Base-by-base conservation (phyloP, 2,797 vertebrate species). In the Paedocypris micromegethes region DNA sequence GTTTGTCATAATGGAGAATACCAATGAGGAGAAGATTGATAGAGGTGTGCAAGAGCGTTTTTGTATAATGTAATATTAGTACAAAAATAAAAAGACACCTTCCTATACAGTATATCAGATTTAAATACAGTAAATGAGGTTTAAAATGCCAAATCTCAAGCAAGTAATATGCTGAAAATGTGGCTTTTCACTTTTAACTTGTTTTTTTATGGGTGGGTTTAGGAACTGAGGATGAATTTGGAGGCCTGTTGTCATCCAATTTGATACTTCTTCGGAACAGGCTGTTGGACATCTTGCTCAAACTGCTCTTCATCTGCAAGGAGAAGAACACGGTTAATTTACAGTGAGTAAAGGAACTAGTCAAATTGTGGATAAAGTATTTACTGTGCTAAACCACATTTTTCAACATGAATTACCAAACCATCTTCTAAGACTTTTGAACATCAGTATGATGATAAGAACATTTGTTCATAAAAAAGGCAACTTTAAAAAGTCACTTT, bases 1-100 rank as follows among this genome's bases (percentile, higher is more conserved):
- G 86, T 98, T 98, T 87, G 94, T 98, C 6, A 85, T 95, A 69
- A 98, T 98, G 95, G 97, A 98, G 83, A 88, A 95, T 80, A 95
- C 90, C 65, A 91, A 92, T 2, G 95, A 98, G 82, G 97, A 98
- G 83, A 98, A 96, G 78, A 85, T 92, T 2, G 95, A 98, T 41
- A 88, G 88, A 82, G 93, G 95, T 96, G 82, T 87, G 83, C 55
- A 23, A 1, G 23, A 23, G 23, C 23, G 23, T 23, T 23, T 23
- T 23, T 23, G 23, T 23, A 23, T 23, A 23, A 23, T 23, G 23
- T 23, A 23, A 23, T 23, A 23, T 23, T 23, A 23, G 23, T 23
- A 23, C 23, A 23, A 23, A 23, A 23, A 23, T 23, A 23, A 23
- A 23, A 23, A 23, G 23, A 23, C 23, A 23, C 23, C 23, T 1